Evolutionary conservation across 2,797 vertebrate species (phyloP).

Genomic region (Petrocephalus sullivani): DNA sequence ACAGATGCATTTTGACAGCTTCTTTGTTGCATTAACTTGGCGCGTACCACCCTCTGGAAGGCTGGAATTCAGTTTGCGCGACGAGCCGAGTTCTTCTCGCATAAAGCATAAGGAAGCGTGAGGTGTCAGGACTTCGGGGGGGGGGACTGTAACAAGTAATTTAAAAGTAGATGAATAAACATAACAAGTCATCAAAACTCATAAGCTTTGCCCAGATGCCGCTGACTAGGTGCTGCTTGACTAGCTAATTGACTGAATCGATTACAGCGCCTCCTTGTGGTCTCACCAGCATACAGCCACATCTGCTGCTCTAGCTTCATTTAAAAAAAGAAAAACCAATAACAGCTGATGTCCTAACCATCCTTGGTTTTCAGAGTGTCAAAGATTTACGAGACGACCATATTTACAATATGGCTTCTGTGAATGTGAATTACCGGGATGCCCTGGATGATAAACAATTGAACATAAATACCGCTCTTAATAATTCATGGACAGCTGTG

Average conservation of each 20-base stretch:
- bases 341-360: background rate
- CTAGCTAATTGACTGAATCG: background rate
- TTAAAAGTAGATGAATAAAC: background rate
- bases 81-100: background rate
- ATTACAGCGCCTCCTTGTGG: background rate
- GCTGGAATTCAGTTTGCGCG: background rate
- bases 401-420: background rate
- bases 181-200: background rate
- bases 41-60: background rate
- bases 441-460: background rate
- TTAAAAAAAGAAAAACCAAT: background rate
- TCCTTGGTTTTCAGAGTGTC: background rate
- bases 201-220: background rate
- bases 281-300: background rate
- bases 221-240: background rate
- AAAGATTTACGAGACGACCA: background rate
- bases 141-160: background rate
- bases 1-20: background rate
- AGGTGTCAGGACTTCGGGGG: background rate
- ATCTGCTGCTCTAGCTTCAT: background rate
- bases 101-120: background rate
- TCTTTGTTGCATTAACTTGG: background rate
- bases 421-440: background rate
- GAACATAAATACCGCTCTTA: background rate
- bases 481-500: constrained; percentile 14